Conservation (phyloP, 2,797 vertebrate species). For the Otolemur crassicaudatus region DNA sequence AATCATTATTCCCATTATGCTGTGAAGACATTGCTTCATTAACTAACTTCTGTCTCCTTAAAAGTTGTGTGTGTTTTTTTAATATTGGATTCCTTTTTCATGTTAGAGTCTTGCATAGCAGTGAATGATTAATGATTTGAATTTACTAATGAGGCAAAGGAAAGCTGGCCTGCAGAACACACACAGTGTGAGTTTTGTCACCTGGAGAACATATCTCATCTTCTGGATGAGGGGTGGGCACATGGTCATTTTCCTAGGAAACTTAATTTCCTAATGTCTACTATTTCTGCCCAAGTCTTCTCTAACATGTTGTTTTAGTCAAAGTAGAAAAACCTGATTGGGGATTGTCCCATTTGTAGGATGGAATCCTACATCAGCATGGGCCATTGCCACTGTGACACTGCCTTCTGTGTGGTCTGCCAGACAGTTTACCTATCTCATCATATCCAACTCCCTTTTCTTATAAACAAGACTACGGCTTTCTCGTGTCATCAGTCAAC, state of each 20-base stretch:
- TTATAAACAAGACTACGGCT: not conserved
- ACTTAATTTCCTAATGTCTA: not conserved
- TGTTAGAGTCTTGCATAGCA: not conserved
- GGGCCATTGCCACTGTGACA: not conserved
- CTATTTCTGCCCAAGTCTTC: not conserved
- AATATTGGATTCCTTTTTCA: not conserved
- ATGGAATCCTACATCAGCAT: not conserved
- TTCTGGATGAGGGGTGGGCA: not conserved
- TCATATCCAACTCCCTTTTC: not conserved
- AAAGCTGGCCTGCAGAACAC: not conserved
- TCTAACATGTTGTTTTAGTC: not conserved
- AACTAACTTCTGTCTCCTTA: not conserved
- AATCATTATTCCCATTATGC: not conserved
- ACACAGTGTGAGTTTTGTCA: not conserved
- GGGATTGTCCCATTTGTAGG: not conserved
- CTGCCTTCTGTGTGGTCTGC: not conserved
- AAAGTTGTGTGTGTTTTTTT: not conserved
- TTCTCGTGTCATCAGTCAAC: not conserved
- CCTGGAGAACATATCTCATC: too few species aligned
- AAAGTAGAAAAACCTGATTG: not conserved
- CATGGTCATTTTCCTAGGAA: not conserved
- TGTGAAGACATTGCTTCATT: not conserved
- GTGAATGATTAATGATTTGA: not conserved
- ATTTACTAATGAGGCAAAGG: not conserved
- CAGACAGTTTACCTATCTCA: not conserved